Evolutionary conservation across 2,113 vertebrate genomes (phyloP).

Genomic region (Eurystomus gularis): DNA sequence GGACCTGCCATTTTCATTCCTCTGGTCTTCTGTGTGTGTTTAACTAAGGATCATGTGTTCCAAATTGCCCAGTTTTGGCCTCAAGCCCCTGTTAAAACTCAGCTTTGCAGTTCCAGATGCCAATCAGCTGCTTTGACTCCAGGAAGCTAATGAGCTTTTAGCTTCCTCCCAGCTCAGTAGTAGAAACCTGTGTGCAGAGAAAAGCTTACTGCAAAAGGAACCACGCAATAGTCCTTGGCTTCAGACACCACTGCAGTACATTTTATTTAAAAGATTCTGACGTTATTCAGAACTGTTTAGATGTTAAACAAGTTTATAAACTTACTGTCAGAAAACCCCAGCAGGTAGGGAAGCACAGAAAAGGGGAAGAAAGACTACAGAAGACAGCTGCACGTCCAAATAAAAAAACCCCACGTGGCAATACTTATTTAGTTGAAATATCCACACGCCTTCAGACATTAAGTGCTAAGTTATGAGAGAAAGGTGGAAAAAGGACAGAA

Average conservation of each 20-base stretch:
- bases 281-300: background rate
- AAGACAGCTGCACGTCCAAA: background rate
- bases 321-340: background rate
- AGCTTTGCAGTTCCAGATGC: constrained; percentile 32
- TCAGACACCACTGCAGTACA: background rate
- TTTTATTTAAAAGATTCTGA: constrained; percentile 4
- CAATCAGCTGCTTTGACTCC: constrained; percentile 17
- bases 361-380: background rate
- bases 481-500: background rate
- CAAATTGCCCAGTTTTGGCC: constrained; percentile 15
- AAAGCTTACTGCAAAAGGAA: background rate
- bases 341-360: background rate
- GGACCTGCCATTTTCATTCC: background rate
- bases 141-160: constrained; percentile 23
- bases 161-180: background rate
- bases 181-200: background rate
- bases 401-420: background rate
- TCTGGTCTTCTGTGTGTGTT: constrained; percentile 2
- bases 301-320: background rate
- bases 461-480: background rate
- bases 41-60: constrained; percentile 2
- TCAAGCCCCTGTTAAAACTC: background rate
- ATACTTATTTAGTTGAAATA: background rate
- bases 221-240: background rate
- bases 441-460: background rate